Evolutionary conservation across 2,797 vertebrate genomes (phyloP).

Genomic region (Ispidina picta): DNA sequence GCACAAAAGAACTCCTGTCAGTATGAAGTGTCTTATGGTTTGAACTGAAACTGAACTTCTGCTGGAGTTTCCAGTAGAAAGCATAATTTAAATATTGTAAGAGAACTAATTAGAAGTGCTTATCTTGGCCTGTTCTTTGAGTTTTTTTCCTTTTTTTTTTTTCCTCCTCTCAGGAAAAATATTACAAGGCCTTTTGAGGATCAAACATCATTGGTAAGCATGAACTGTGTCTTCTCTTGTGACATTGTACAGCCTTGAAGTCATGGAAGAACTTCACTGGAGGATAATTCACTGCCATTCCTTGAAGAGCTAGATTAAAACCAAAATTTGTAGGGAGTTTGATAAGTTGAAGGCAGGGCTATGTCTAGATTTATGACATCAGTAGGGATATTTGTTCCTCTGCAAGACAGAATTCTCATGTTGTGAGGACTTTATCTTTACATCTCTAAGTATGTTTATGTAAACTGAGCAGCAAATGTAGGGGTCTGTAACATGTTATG

Average conservation of each 20-base stretch:
- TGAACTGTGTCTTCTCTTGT: neutral
- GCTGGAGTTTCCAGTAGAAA: neutral
- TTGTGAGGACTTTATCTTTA: neutral
- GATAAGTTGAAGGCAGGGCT: neutral
- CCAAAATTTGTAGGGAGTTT: neutral
- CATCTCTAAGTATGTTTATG: neutral
- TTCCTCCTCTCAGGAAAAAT: conserved; percentile 85
- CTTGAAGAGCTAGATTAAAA: neutral
- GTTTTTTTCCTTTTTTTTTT: neutral
- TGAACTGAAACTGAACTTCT: neutral
- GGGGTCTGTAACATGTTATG: neutral
- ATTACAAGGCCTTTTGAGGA: conserved; percentile 96
- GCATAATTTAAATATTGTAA: neutral
- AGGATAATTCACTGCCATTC: neutral
- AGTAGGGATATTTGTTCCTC: neutral
- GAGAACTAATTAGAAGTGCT: neutral
- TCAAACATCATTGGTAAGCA: conserved; percentile 90
- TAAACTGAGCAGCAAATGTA: neutral
- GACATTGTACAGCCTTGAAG: neutral
- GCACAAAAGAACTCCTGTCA: neutral
- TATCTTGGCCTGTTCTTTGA: neutral
- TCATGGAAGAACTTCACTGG: neutral
- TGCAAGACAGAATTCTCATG: neutral
- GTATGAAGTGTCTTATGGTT: neutral
- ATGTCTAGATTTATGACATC: neutral